Evolutionary conservation across 2,113 vertebrate genomes (phyloP), one percentile per base, ranked within the genome.

Genomic region (Bagarius yarrelli): DNA sequence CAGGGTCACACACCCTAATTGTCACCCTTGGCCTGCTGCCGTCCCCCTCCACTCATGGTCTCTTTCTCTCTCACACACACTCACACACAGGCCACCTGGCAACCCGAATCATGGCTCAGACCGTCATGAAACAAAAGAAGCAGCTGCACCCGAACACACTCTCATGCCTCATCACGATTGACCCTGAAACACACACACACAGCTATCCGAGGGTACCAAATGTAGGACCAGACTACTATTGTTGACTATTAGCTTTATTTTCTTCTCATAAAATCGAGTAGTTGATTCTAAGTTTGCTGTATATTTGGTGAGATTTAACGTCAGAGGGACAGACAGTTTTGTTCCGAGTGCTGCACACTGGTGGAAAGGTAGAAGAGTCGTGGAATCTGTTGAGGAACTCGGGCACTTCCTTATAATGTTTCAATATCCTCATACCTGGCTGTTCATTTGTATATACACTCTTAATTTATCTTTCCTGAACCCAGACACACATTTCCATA

Each of bases 71-170:
- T 47, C 44, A 16, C n/a, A 8, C 79, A 36, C 72, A 53, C 53
- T 64, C 82, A 36, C 63, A 70, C 56, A 19, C 44, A 32, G 30
- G 74, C 85, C 83, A 85, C 82, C 85, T 85, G 86, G 80, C 59
- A 79, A 74, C 76, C 52, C 79, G 40, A 83, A 78, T 79, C 77
- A 75, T 44, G 30, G 72, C 61, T 67, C 78, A 69, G 77, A 75
- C 81, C 80, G 83, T 83, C 63, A 80, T 18, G 44, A 82, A 78
- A 81, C 85, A 86, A 85, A 53, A 83, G 80, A 72, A 47, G 78
- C 83, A 86, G 85, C 85, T 86, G 75, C 72, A 82, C 36, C 50
- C 50, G 2, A 34, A 66, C 1, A 61, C 74, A 61, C 23, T 47
- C 78, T 66, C 60, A 77, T 61, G 53, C 53, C 76, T 79, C n/a